phyloP scores from a whole-genome alignment of 2,888 invertebrate species.

The Hartigia nigra region DNA sequence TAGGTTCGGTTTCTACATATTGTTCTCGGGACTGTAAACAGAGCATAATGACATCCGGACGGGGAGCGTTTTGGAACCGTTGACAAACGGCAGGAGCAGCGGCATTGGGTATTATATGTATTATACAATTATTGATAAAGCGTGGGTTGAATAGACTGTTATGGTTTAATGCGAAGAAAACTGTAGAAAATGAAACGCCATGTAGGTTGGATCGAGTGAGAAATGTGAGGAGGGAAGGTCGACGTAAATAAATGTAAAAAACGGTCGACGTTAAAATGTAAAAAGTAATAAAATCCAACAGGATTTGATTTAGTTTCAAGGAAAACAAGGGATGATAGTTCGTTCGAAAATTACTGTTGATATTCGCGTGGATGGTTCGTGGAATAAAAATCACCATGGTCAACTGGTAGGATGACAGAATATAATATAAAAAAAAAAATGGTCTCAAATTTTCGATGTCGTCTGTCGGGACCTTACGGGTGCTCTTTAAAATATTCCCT shows the following conservation, averaged over 20 bases:
- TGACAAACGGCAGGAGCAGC: neutral
- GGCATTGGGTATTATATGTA: neutral
- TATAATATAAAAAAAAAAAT: neutral
- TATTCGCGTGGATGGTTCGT: neutral
- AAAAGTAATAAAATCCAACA: neutral
- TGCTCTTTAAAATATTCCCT: neutral
- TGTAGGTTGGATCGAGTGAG: neutral
- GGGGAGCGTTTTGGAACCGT: neutral
- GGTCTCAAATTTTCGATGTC: neutral
- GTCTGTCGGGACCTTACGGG: neutral
- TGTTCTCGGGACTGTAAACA: slow-evolving; percentile 32
- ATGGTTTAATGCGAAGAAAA: neutral
- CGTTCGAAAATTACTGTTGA: neutral
- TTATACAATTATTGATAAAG: neutral
- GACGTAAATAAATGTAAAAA: too few relatives aligned
- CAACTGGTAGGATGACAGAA: neutral
- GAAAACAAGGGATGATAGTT: neutral
- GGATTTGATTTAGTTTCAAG: neutral
- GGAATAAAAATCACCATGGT: neutral
- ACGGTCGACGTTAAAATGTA: too few relatives aligned
- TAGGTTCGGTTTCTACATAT: slow-evolving; percentile 29
- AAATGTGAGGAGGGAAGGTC: neutral
- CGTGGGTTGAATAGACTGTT: neutral
- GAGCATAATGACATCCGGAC: slow-evolving; percentile 33
- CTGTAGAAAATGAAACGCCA: neutral